Evolutionary conservation across 1,140 invertebrate genomes (phyloP), one percentile per base, ranked within the genome.

Genomic region (Cydia fagiglandana): DNA sequence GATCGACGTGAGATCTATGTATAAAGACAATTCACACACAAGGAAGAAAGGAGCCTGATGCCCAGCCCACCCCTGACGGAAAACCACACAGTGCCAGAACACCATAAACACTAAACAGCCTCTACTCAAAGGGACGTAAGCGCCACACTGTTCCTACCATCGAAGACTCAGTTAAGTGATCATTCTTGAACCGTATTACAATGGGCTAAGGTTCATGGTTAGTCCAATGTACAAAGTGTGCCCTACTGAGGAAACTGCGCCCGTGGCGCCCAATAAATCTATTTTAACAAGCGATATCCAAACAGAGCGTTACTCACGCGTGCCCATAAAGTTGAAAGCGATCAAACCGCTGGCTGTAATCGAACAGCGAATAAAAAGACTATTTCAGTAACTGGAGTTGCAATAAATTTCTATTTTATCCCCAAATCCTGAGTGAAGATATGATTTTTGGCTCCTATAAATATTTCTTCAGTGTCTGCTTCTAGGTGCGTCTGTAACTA

Each of bases 281-380:
- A 70, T 70, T 70, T 70, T 38, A 70, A 70, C 66, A 34, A 70
- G 66, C 34, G 34, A 38, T 38, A 70, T 38, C 30, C 66, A 70
- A 70, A 70, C 66, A 70, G 66, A 70, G 66, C 66, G 66, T 70
- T 70, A 70, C 66, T 41, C 30, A 70, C 66, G 20, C 56, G 56
- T 61, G 56, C 17, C 66, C 66, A 70, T 70, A 70, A 70, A 41
- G n/a, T 38, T 38, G 64, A 38, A 38, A 38, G n/a, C 66, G 34
- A 17, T 70, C 56, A 61, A 61, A 68, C 66, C 30, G 66, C 30
- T 30, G 66, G 34, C 34, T 41, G 3, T 70, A 38, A 70, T 70
- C 66, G 34, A 38, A 24, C 56, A 61, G 56, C 17, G 9, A 24
- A 61, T 61, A 12, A 24, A 61, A 56, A 56, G 6, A 12, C 20